Evolutionary conservation across 2,113 vertebrate species (phyloP).

Genomic region (Sus scrofa): T2T-Sscrofa CM000812.6:110492001-110492500

Average conservation of each 20-base stretch:
- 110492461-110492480: not conserved
- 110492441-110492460: conserved; percentile 20
- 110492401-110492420: not conserved
- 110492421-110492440: conserved; percentile 38
- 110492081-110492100: conserved; percentile 52
- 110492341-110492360: not conserved
- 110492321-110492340: conserved; percentile 12
- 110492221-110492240: conserved; percentile 34
- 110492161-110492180: conserved; percentile 55
- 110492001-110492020: not conserved
- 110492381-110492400: conserved; percentile 26
- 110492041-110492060: not conserved
- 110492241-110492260: not conserved
- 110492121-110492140: conserved; percentile 54
- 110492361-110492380: conserved; percentile 44
- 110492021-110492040: conserved; percentile 48
- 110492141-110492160: conserved; percentile 56
- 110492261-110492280: conserved; percentile 62
- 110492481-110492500: not conserved
- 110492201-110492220: conserved; percentile 69
- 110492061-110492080: not conserved
- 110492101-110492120: conserved; percentile 55
- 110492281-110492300: conserved; percentile 45
- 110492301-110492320: not conserved
- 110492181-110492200: conserved; percentile 58